phyloP scores from a whole-genome alignment of 2,113 vertebrate genomes.

The Cynopterus brachyotis region DNA sequence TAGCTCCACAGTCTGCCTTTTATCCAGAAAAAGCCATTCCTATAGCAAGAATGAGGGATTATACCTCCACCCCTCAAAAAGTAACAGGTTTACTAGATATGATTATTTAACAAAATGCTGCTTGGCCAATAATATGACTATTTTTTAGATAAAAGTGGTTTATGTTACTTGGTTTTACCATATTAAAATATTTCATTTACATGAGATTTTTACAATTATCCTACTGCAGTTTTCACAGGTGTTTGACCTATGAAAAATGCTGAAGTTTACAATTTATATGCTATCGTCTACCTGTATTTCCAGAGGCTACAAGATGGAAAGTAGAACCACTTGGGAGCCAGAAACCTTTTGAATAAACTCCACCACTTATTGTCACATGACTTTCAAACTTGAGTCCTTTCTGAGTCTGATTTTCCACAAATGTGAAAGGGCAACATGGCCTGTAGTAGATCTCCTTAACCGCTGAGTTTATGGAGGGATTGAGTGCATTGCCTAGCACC shows the following conservation, averaged over 20 bases:
- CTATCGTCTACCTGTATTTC: not conserved
- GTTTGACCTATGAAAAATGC: not conserved
- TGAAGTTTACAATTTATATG: not conserved
- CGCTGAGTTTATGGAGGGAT: accelerated
- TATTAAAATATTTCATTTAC: not conserved
- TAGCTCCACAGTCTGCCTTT: accelerated
- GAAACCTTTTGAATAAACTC: accelerated
- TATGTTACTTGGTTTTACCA: not conserved
- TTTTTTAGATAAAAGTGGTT: not conserved
- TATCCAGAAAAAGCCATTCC: not conserved
- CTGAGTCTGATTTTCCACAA: not conserved
- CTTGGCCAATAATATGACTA: not conserved
- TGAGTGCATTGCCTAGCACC: accelerated
- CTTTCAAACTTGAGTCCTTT: not conserved
- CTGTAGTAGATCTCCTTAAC: accelerated
- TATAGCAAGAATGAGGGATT: not conserved
- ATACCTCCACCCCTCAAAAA: too few species aligned
- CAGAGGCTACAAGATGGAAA: accelerated
- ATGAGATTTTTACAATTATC: not conserved
- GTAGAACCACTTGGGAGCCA: accelerated
- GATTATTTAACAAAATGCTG: accelerated
- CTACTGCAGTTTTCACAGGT: not conserved
- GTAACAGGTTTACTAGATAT: not conserved
- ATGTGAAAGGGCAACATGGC: not conserved
- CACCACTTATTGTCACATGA: accelerated